phyloP scores from a whole-genome alignment of 2,888 invertebrate species.

The Pristionchus exspectatus region DNA sequence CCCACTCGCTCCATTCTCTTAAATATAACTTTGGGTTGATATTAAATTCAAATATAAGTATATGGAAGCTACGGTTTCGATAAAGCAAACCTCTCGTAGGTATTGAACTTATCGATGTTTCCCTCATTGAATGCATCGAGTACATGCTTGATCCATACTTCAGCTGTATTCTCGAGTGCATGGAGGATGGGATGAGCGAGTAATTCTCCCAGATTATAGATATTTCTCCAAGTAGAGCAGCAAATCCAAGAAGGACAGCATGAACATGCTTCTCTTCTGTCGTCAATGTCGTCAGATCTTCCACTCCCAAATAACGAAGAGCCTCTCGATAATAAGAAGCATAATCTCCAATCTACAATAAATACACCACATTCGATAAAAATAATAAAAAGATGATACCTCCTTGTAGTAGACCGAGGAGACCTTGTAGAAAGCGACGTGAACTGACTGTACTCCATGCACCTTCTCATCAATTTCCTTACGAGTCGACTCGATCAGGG shows the following conservation, averaged over 20 bases:
- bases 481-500: conserved; percentile 69
- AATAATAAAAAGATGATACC: conserved; percentile 1
- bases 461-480: conserved; percentile 68
- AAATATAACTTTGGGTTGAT: conserved; percentile 82
- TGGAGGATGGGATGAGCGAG: conserved; percentile 94
- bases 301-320: conserved; percentile 85
- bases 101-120: conserved; percentile 81
- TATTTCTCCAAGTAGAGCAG: conserved; percentile 94
- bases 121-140: conserved; percentile 89
- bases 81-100: conserved; percentile 79
- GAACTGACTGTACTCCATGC: conserved; percentile 72
- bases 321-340: conserved; percentile 96
- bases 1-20: conserved; percentile 81
- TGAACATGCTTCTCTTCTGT: conserved; percentile 68
- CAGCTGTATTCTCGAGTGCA: conserved; percentile 87
- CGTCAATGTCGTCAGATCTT: conserved; percentile 69
- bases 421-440: conserved; percentile 76
- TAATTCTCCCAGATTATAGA: conserved; percentile 97
- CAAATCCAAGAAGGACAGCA: conserved; percentile 88
- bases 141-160: conserved; percentile 88
- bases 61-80: neutral
- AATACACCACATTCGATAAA: neutral
- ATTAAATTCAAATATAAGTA: conserved; percentile 83
- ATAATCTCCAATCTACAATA: conserved; percentile 85
- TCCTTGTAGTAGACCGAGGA: conserved; percentile 74